Conservation (phyloP, 1,140 invertebrate species). For the Brachionus sp. region DNA sequence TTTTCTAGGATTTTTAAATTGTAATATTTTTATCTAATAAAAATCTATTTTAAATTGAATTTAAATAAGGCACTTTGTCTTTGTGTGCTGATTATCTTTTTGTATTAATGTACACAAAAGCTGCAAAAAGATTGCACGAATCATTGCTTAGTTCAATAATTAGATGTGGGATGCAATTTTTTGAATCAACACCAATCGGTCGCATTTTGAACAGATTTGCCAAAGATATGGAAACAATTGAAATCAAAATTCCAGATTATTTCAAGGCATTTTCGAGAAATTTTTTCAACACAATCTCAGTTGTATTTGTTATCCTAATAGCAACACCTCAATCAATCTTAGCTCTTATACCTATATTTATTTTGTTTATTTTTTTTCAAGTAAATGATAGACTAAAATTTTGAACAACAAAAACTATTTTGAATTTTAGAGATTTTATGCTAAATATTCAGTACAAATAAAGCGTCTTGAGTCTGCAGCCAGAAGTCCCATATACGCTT, state of each 20-base stretch:
- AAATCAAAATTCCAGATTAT: constrained; percentile 57
- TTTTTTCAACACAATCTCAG: not conserved
- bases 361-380: constrained; percentile 33
- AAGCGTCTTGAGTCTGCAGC: constrained; percentile 91
- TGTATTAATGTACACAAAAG: constrained; percentile 5
- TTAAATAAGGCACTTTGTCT: not conserved
- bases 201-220: constrained; percentile 71
- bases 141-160: constrained; percentile 58
- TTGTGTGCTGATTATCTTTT: not conserved
- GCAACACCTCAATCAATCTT: not conserved
- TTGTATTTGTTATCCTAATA: constrained; percentile 40
- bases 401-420: not conserved
- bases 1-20: constrained; percentile 8
- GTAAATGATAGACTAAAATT: not conserved
- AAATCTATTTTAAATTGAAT: not conserved
- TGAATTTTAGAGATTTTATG: constrained; percentile 63
- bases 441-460: constrained; percentile 83
- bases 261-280: constrained; percentile 10
- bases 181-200: constrained; percentile 73
- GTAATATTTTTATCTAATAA: not conserved
- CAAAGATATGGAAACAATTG: constrained; percentile 61
- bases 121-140: not conserved
- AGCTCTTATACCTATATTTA: constrained; percentile 13
- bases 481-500: constrained; percentile 92
- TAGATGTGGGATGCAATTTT: constrained; percentile 70